Conservation (phyloP, 64 coral and sea anemone genomes). For the Anthopleura sola region DNA sequence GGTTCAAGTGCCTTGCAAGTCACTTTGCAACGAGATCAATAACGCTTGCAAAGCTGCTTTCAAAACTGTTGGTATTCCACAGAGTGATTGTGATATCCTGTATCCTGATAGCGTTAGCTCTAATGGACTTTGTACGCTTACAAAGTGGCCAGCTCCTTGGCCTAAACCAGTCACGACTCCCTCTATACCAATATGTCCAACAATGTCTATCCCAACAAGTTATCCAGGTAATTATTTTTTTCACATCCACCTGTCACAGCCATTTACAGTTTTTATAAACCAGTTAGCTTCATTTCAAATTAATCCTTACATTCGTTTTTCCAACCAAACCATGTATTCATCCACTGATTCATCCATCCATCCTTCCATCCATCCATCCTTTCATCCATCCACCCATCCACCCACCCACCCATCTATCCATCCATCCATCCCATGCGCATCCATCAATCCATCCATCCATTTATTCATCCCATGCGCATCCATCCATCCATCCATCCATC, state of each 20-base stretch:
- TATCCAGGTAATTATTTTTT: neutral
- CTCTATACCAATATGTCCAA: neutral
- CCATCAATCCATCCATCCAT: too few relatives aligned
- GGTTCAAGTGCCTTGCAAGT: slow-evolving; percentile 61
- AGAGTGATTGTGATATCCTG: slow-evolving; percentile 41
- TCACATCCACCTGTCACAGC: too few relatives aligned
- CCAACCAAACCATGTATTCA: too few relatives aligned
- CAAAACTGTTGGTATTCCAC: neutral
- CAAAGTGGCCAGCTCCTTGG: slow-evolving; percentile 66
- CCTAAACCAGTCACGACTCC: neutral
- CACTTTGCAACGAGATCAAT: slow-evolving; percentile 45
- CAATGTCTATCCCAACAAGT: neutral
- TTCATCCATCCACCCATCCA: too few relatives aligned
- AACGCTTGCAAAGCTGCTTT: slow-evolving; percentile 38
- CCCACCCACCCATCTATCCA: neutral
- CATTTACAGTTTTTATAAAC: too few relatives aligned
- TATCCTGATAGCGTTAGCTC: slow-evolving; percentile 26
- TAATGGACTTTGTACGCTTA: slow-evolving; percentile 58
- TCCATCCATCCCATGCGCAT: neutral
- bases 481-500: too few relatives aligned
- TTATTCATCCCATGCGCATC: too few relatives aligned
- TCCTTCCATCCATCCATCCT: too few relatives aligned
- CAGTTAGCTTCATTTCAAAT: too few relatives aligned
- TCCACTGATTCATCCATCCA: neutral
- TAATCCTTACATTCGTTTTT: too few relatives aligned